Percentiles rank a stretch among this genome's conserved stretches.
Evolutionary conservation across 2,113 vertebrate genomes (phyloP).

Genomic region (Mus pahari): DNA sequence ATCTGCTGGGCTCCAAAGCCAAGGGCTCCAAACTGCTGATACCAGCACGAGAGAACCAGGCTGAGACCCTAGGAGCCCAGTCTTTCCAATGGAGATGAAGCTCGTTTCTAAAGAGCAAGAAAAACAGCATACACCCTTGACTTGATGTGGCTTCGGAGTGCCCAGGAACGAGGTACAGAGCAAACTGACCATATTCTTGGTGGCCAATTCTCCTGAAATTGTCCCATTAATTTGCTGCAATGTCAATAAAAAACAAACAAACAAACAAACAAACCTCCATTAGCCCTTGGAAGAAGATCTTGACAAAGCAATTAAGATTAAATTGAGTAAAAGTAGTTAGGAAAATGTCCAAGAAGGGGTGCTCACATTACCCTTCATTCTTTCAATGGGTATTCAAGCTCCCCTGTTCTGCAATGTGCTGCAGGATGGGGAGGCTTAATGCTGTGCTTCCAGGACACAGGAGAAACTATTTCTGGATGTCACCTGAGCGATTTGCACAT

Average conservation of each 20-base stretch:
- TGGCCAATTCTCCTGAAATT: background rate
- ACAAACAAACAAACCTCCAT: background rate
- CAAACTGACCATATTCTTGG: background rate
- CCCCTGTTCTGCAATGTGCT: no score
- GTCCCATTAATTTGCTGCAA: background rate
- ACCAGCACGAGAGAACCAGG: background rate
- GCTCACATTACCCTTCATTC: background rate
- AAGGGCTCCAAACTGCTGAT: background rate
- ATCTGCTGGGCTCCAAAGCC: background rate
- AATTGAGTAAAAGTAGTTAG: constrained; percentile 51
- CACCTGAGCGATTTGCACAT: background rate
- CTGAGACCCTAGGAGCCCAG: background rate
- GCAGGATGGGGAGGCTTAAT: background rate
- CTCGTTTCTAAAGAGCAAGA: background rate
- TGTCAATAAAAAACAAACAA: background rate
- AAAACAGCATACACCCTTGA: background rate
- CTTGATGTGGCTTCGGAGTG: no score
- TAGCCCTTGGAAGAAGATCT: background rate
- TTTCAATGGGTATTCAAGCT: background rate
- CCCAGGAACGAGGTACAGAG: no score
- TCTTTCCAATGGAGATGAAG: background rate
- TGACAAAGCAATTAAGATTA: constrained; percentile 48
- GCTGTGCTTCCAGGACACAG: background rate
- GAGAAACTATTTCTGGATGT: background rate
- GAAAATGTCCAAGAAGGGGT: background rate